Base-by-base conservation (phyloP, 2,797 vertebrate species). In the Rhinatrema bivittatum region DNA sequence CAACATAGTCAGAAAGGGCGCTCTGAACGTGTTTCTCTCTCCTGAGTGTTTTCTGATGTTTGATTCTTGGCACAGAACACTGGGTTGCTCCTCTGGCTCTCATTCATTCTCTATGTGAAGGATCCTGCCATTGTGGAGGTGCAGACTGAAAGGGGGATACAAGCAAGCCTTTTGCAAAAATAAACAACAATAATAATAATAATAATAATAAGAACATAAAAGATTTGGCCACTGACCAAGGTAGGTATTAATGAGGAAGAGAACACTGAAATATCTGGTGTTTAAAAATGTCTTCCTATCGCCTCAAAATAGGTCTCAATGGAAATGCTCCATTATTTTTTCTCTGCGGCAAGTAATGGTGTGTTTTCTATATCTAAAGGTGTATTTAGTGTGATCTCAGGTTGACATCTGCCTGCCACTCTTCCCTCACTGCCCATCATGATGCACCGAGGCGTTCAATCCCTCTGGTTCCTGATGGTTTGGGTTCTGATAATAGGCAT, bases 401-500 rank as follows among this genome's bases (percentile, higher is more conserved):
- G 42, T 37, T 56, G 57, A 62, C 50, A 57, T 34, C 3, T 29
- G 35, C 52, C 55, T 56, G 18, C 38, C 39, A 33, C 41, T 59
- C 34, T 43, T 24, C 49, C 42, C 28, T 41, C 65, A 45, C 62
- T 57, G 55, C 41, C 37, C 25, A 51, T 59, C 32, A 33, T 29
- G 39, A 28, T 42, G 48, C 32, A 40, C 16, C 55, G 43, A 48
- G 36, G 32, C n/a, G 60, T 72, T 49, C n/a, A 42, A 47, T 20
- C 33, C 47, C 30, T 58, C 33, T 57, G 22, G 46, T 42, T 58
- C 60, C 33, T 30, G 34, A 63, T 43, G 50, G 49, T 42, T 53
- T 68, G 68, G 7, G 3, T 23, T 36, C 57, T 68, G 52, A 62
- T 60, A 63, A 65, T 33, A 67, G 68, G 45, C 63, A 46, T 34